These are phyloP conservation scores for Meles meles DNA, from an alignment of 2,113 vertebrate genomes.

Conservation along the genomic window DNA sequence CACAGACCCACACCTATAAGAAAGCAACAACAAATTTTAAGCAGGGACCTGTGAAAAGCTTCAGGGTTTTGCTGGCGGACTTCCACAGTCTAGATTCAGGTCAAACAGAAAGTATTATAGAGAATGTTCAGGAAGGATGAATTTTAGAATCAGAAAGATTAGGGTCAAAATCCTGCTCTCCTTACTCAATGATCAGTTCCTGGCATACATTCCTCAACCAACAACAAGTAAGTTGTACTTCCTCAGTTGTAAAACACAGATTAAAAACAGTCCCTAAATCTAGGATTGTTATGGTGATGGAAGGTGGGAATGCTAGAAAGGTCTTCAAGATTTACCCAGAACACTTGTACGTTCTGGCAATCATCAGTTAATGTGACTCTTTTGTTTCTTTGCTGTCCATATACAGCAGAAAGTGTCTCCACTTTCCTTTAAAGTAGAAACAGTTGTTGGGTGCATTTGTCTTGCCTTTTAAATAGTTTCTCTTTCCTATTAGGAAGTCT, in stretches of 20 bases:
- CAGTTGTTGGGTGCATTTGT: neutral
- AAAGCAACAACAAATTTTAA: neutral
- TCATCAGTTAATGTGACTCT: neutral
- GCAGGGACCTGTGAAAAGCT: slow-evolving; percentile 14
- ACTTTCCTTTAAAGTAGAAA: neutral
- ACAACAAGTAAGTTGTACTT: too few relatives aligned
- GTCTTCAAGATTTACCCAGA: neutral
- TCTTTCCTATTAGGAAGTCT: neutral
- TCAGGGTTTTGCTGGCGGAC: neutral
- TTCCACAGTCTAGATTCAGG: neutral
- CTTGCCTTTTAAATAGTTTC: neutral
- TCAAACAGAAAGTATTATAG: neutral
- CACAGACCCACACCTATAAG: neutral
- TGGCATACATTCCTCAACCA: neutral
- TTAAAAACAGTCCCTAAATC: neutral
- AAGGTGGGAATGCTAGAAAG: neutral
- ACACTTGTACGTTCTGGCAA: neutral
- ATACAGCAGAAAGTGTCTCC: neutral
- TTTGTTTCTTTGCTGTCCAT: neutral
- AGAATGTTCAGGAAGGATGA: neutral
- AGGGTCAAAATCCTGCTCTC: neutral
- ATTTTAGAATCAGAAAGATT: neutral
- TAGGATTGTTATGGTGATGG: neutral
- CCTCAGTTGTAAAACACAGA: neutral
- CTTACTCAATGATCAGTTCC: neutral